A percentile compares a stretch with the other conserved stretches of the same genome.
Evolutionary conservation across 2,113 vertebrate species (phyloP).

Genomic region (Glaucomys volans): DNA sequence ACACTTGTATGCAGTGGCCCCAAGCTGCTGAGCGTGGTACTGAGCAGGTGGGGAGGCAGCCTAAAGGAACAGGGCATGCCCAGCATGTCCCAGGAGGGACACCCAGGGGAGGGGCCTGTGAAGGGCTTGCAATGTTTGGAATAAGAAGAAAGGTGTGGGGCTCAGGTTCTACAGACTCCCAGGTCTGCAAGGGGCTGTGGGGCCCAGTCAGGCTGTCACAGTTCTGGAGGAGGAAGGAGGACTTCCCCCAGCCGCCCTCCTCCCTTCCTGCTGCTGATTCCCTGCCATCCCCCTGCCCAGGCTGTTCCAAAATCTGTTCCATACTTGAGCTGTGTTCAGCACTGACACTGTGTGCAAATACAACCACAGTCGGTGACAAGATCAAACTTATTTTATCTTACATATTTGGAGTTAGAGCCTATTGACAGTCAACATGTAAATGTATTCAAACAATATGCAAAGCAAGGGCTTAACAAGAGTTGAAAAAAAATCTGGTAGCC

Average conservation of each 20-base stretch:
- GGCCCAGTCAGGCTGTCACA: background rate
- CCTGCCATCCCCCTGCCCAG: background rate
- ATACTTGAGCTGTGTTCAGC: background rate
- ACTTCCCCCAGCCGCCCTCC: background rate
- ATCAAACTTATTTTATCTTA: constrained; percentile 61
- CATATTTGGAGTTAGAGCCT: constrained; percentile 57
- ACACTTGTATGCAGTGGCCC: background rate
- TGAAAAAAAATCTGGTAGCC: constrained; percentile 59
- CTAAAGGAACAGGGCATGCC: background rate
- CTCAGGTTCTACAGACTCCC: background rate
- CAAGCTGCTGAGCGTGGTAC: background rate
- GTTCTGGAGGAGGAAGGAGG: background rate
- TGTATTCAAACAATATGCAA: constrained; percentile 76
- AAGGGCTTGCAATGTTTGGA: background rate
- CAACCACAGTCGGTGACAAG: constrained; percentile 43
- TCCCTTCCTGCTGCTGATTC: background rate
- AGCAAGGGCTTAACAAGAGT: constrained; percentile 51
- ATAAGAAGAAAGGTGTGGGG: background rate
- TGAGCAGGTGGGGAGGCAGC: background rate
- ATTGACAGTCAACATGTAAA: constrained; percentile 72
- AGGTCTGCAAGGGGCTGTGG: background rate
- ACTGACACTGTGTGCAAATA: background rate
- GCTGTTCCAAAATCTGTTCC: constrained; percentile 68
- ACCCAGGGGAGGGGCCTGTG: background rate
- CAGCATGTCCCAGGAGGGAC: background rate